Base-by-base conservation (phyloP, 2,797 vertebrate species). In the Eurystomus glaucurus region DNA sequence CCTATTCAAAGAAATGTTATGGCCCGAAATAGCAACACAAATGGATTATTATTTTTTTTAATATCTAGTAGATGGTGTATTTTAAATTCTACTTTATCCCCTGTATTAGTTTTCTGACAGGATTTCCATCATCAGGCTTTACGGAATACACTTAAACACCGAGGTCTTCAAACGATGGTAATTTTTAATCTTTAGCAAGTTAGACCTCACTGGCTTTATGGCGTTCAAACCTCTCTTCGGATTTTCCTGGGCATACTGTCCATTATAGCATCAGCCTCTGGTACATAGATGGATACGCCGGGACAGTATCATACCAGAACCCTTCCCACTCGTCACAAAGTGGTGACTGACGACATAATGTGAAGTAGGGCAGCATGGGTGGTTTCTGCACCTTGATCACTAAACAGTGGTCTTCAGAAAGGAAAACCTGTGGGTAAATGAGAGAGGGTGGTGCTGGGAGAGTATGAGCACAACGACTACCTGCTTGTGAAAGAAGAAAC, bases 151-250 rank as follows among this genome's bases (percentile, higher is more conserved):
- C 35, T 88, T 83, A 68, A 88, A 51, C 43, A 60, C 79, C 22
- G 25, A 85, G 35, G 20, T 83, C 75, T 90, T 93, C 55, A 74
- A 93, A 80, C 9, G 19, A 16, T n/a, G 39, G 48, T 93, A 51
- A 60, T 87, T 90, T 61, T 87, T 93, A 88, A 71, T 95, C 65
- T 88, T 84, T 29, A 84, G 39, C 22, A 75, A 75, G 55, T 71
- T 88, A 88, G 82, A 68, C 50, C 19, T 85, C 17, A 3, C 55
- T 82, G 77, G 20, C 58, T 91, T 90, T 80, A 35, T 65, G 58
- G 46, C 50, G 48, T 85, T 64, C 75, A 81, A 11, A 65, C 16
- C 58, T 80, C 39, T 91, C 41, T 91, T 71, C 39, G 76, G 18
- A 54, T 78, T 62, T 85, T 69, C 19, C 10, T 17, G 22, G 11